Base-by-base conservation (phyloP, 2,113 vertebrate species). In the Suncus etruscus region DNA sequence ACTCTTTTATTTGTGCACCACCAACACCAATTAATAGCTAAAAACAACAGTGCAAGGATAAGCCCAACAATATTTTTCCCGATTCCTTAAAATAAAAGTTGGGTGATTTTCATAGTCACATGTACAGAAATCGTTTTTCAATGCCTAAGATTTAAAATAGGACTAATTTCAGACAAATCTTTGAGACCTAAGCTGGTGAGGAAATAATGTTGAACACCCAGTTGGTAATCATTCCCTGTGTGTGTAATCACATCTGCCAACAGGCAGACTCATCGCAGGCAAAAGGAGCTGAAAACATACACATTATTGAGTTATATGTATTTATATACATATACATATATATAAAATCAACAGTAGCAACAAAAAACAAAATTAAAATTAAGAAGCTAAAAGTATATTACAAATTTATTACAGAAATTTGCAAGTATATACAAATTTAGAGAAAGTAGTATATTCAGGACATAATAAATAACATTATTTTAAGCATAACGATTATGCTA, bases 51-150 rank as follows among this genome's bases (percentile, higher is more conserved):
- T 81, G 32, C n/a, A 27, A 90, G 20, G 4, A 74, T 68, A 93
- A 86, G 4, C 27, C 27, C n/a, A 51, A 29, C 1, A 88, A 69
- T 88, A 72, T 29, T 84, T 94, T 90, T 78, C 50, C 73, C 69
- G 85, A 92, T 82, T 78, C 16, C 18, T 90, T 58, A 63, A 69
- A 82, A 91, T 58, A 63, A 69, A 82, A 91, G 45, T 87, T 32
- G 0, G 2, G 11, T 68, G 39, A 39, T 81, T 77, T 81, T 25
- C 10, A 73, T n/a, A 77, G 58, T 32, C n/a, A 80, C 20, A 83
- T 1, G 79, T 66, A 1, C 39, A 70, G 69, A 95, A 31, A 50
- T 86, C 31, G 72, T 82, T 39, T 6, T 88, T 74, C 47, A 66
- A 47, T n/a, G n/a, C 8, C 75, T 9, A 88, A 83, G 61, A 61